These are phyloP conservation scores for Atherinosoma microstoma DNA, from an alignment of 2,797 vertebrate genomes.

Conservation along the genomic window DNA sequence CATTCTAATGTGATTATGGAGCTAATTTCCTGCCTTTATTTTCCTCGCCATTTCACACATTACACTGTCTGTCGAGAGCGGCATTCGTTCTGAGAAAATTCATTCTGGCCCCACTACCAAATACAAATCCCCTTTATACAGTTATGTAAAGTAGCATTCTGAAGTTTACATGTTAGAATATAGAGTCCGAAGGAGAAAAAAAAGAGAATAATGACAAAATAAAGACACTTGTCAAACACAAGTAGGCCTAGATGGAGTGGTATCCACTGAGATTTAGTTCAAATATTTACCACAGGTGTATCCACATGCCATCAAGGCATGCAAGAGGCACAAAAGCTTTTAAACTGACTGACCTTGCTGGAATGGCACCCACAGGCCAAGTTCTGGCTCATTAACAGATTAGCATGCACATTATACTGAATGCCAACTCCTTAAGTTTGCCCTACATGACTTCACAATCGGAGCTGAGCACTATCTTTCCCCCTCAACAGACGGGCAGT, in stretches of 20 bases:
- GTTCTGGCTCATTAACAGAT: conserved; percentile 40
- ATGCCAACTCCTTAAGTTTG: conserved; percentile 24
- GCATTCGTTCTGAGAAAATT: conserved; percentile 38
- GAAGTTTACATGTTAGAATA: background rate
- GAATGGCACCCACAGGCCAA: conserved; percentile 38
- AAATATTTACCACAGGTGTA: conserved; percentile 5
- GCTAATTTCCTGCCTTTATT: conserved; percentile 94
- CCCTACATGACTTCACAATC: conserved; percentile 11
- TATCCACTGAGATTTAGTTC: conserved; percentile 30
- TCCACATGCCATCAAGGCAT: conserved; percentile 40
- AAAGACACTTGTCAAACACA: background rate
- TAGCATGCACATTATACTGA: conserved; percentile 25
- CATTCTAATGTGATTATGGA: conserved; percentile 93
- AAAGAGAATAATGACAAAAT: background rate
- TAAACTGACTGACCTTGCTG: conserved; percentile 28
- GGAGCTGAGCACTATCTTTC: conserved; percentile 2
- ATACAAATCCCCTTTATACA: conserved; percentile 14
- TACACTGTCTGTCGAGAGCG: conserved; percentile 82
- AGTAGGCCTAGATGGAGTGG: conserved; percentile 39
- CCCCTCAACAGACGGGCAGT: conserved; percentile 1
- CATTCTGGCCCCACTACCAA: conserved; percentile 32
- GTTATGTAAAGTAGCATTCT: background rate
- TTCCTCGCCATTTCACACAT: conserved; percentile 90
- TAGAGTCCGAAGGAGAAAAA: background rate
- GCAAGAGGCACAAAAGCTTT: conserved; percentile 9